Evolutionary conservation across 2,113 vertebrate genomes (phyloP).

Genomic region (Noctilio leporinus): DNA sequence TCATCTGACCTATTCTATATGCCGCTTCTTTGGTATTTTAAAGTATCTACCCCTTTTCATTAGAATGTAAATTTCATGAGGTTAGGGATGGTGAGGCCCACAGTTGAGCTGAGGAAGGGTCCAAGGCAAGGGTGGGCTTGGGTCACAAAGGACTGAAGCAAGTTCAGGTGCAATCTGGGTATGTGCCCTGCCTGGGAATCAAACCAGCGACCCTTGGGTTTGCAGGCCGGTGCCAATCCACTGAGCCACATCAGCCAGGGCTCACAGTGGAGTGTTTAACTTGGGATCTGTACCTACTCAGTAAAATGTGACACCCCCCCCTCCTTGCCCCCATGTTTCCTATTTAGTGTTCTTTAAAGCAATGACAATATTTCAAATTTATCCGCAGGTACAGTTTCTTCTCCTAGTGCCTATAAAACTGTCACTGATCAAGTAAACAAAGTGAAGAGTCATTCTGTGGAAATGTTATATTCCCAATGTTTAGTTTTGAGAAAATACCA

Average conservation of each 20-base stretch:
- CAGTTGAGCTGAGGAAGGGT: neutral
- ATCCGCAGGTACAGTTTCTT: neutral
- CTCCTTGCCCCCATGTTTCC: fast-evolving
- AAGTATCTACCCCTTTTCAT: neutral
- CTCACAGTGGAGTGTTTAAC: neutral
- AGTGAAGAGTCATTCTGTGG: neutral
- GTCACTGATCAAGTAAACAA: neutral
- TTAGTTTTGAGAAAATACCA: slow-evolving; percentile 22
- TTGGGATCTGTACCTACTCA: neutral
- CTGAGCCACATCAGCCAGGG: too few species aligned
- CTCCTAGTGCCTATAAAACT: neutral
- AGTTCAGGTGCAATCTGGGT: too few species aligned
- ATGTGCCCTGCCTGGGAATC: too few species aligned
- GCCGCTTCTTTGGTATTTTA: neutral
- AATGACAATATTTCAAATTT: neutral
- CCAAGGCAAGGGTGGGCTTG: neutral
- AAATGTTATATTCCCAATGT: neutral
- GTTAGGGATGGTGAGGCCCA: neutral
- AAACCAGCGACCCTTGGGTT: too few species aligned
- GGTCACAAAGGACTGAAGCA: neutral
- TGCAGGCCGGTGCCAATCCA: too few species aligned
- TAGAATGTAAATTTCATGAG: neutral
- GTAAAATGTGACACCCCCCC: neutral
- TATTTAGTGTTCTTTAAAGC: neutral
- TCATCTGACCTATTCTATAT: neutral